These are phyloP conservation scores for Drosophila willistoni DNA, from an alignment of 1,140 invertebrate species.

Conservation along the genomic window DNA sequence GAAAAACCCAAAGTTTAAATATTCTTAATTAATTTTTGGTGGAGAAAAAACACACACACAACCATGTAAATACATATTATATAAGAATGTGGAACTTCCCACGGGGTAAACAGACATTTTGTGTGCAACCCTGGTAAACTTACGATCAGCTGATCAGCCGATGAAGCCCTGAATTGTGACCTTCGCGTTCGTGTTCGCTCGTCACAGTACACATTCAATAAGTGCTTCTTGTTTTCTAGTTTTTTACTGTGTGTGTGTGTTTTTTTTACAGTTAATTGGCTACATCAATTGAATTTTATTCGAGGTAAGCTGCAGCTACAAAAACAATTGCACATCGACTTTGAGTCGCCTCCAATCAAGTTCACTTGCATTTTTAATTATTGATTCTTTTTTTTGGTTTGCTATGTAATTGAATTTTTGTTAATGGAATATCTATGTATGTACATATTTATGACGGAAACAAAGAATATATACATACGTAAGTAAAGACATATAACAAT, in stretches of 20 bases:
- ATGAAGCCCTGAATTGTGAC: background rate
- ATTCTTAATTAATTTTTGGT: background rate
- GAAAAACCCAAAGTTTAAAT: constrained; percentile 31
- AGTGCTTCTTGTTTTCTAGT: constrained; percentile 26
- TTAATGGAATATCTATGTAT: constrained; percentile 43
- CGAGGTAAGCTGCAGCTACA: constrained; percentile 31
- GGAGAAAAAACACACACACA: background rate
- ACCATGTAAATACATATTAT: background rate
- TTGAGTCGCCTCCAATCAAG: constrained; percentile 48
- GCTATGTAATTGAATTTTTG: constrained; percentile 36
- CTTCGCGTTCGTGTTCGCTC: constrained; percentile 37
- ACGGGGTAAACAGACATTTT: background rate
- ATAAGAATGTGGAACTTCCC: background rate
- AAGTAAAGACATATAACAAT: background rate
- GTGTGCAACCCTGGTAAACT: background rate
- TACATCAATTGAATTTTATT: constrained; percentile 60
- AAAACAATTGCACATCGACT: constrained; percentile 37
- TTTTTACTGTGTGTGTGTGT: constrained; percentile 24
- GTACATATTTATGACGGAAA: background rate
- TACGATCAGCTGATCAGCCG: background rate
- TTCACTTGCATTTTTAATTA: constrained; percentile 55
- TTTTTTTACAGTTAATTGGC: constrained; percentile 50
- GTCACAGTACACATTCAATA: constrained; percentile 40
- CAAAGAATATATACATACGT: background rate
- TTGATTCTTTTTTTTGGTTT: constrained; percentile 24